Evolutionary conservation across 1,140 invertebrate genomes (phyloP), one percentile per base, ranked within the genome.

Genomic region (Rhopalosiphum padi): DNA sequence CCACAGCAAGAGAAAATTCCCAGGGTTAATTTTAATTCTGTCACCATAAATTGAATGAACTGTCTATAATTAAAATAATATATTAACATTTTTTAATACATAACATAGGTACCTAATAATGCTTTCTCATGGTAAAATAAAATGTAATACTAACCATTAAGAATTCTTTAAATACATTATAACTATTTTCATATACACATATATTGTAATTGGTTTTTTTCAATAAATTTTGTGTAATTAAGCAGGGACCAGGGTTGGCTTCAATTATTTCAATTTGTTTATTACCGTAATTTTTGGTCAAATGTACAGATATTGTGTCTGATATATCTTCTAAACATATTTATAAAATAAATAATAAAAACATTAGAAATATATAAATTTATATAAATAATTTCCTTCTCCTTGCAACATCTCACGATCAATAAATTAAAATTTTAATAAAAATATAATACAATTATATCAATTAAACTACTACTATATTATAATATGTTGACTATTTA

Each of bases 201-300:
- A 93, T 86, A 55, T 93, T 85, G 21, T 93, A 85, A 93, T 93
- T 86, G 2, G 91, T 93, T 48, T 85, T 30, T 55, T 93, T 55
- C 35, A 93, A 41, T 35, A 93, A 41, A 41, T 93, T 3, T 41
- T 86, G 30, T 30, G 91, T 85, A 21, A 93, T 83, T 8, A 93
- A 93, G 55, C 91, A 93, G 4, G 48, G 82, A 53, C 91, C 91
- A 86, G 91, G 91, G 55, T 93, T 93, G n/a, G 23, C 82, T 85
- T 93, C 91, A 41, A 93, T 93, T 93, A 93, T 55, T 55, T 41
- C 55, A 30, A 93, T 25, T 93, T 86, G n/a, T 86, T 93, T 41
- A 5, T 41, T 55, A n/a, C 48, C 37, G n/a, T 53, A 21, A 1
- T 15, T 51, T n/a, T 93, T 93, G 21, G 30, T n/a, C 15, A 93